Conservation (phyloP, 2,113 vertebrate genomes). For the Raja brachyura region DNA sequence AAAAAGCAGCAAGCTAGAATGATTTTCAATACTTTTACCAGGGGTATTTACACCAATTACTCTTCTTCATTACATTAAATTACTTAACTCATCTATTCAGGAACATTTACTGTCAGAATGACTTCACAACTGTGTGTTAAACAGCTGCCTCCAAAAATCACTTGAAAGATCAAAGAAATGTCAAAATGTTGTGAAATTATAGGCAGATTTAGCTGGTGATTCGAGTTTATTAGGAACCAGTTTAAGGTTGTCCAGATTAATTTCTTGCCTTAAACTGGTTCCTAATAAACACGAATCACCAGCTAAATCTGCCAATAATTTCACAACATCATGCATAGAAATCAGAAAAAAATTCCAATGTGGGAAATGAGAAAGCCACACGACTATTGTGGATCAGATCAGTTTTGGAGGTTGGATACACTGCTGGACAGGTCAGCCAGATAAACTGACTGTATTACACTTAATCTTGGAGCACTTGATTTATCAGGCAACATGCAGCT, state of each 20-base stretch:
- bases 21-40: background rate
- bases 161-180: background rate
- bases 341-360: background rate
- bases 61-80: background rate
- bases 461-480: background rate
- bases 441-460: background rate
- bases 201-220: background rate
- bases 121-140: background rate
- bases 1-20: background rate
- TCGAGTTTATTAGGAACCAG: background rate
- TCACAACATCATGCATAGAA: background rate
- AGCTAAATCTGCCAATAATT: background rate
- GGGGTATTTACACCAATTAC: background rate
- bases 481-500: background rate
- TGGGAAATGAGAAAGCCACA: background rate
- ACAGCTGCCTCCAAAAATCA: background rate
- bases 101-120: background rate
- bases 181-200: background rate
- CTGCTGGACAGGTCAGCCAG: background rate
- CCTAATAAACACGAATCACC: background rate
- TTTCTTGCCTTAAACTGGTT: background rate
- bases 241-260: background rate
- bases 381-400: background rate
- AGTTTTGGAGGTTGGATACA: background rate
- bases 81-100: background rate